A percentile compares a stretch with the other conserved stretches of the same genome.
Conservation (phyloP, 2,113 vertebrate species). For the Archilochus colubris region DNA sequence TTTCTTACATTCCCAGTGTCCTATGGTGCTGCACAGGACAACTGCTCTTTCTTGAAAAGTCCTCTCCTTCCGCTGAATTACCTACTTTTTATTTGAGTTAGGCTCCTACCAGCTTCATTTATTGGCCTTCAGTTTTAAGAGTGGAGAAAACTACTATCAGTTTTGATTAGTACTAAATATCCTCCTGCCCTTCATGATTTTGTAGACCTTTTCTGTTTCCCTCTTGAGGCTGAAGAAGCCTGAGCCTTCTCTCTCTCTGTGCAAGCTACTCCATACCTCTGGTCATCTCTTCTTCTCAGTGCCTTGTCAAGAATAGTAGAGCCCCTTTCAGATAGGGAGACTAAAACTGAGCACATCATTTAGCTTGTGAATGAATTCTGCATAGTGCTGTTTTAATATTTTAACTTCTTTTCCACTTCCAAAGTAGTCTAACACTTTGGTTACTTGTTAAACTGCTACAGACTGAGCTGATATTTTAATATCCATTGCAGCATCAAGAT, state of each 20-base stretch:
- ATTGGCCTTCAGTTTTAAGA: not conserved
- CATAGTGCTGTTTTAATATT: not conserved
- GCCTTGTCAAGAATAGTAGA: not conserved
- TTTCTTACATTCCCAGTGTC: not conserved
- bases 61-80: not conserved
- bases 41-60: not conserved
- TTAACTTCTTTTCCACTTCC: not conserved
- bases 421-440: not conserved
- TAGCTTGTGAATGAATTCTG: not conserved
- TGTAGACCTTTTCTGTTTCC: not conserved
- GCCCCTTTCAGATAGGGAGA: not conserved
- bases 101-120: not conserved
- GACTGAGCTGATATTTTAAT: not conserved
- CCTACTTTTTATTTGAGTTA: not conserved
- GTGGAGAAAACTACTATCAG: not conserved
- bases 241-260: not conserved
- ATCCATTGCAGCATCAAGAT: not conserved
- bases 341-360: not conserved
- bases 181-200: not conserved
- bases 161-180: not conserved
- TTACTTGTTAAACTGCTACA: not conserved
- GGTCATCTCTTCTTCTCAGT: not conserved
- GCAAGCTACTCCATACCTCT: not conserved
- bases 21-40: not conserved
- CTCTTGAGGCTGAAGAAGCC: not conserved